Conservation (phyloP, 1,140 invertebrate species). For the Helicoverpa armigera region DNA sequence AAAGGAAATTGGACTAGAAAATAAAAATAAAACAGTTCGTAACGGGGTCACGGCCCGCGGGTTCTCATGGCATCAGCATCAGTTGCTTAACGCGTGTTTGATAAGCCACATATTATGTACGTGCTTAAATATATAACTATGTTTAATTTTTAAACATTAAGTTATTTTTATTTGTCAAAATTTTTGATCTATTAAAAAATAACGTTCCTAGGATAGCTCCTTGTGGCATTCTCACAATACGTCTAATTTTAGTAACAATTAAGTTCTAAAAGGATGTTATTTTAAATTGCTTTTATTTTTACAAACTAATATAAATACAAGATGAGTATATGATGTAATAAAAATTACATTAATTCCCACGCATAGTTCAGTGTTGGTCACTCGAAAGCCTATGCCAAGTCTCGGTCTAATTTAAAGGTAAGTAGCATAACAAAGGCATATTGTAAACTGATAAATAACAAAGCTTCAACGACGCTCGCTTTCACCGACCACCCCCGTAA, state of each 20-base stretch:
- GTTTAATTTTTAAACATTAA: background rate
- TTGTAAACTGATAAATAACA: conserved; percentile 41
- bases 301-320: background rate
- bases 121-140: background rate
- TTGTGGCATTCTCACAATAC: background rate
- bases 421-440: conserved; percentile 34
- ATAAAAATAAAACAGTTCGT: conserved; percentile 66
- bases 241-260: background rate
- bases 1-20: conserved; percentile 72
- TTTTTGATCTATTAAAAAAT: background rate
- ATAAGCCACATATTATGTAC: conserved; percentile 10
- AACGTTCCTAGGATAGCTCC: background rate
- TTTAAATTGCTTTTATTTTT: background rate
- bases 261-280: background rate
- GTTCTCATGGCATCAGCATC: conserved; percentile 61
- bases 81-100: conserved; percentile 60
- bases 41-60: conserved; percentile 69
- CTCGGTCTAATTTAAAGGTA: conserved; percentile 32
- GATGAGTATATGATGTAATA: background rate
- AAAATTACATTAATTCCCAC: no score
- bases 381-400: background rate
- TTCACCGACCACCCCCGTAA: conserved; percentile 68
- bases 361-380: background rate
- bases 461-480: conserved; percentile 54
- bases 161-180: background rate